Conservation (phyloP, 2,888 invertebrate genomes). For the Yponomeuta cagnagella region DNA sequence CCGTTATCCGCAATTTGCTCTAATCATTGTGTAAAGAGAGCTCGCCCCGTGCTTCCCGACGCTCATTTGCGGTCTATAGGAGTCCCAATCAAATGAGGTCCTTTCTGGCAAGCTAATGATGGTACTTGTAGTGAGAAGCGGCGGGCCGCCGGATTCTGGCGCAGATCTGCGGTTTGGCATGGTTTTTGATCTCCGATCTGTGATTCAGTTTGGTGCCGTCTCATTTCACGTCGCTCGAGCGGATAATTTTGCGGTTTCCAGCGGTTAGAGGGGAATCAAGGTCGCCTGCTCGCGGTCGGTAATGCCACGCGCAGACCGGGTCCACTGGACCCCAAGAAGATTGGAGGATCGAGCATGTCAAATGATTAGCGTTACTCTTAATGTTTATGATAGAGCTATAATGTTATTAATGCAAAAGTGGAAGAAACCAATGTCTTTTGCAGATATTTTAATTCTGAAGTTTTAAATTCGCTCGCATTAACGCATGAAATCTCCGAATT, state of each 20-base stretch:
- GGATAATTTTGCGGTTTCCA: conserved; percentile 66
- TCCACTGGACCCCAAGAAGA: neutral
- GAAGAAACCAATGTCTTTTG: too few relatives aligned
- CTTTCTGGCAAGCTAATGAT: neutral
- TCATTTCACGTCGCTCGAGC: conserved; percentile 63
- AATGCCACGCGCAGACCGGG: conserved; percentile 21
- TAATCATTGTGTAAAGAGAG: conserved; percentile 63
- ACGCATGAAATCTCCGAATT: too few relatives aligned
- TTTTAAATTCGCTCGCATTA: too few relatives aligned
- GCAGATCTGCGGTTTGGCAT: conserved; percentile 57
- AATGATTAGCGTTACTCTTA: neutral
- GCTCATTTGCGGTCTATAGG: conserved; percentile 56
- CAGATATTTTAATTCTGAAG: too few relatives aligned
- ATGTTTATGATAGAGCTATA: too few relatives aligned
- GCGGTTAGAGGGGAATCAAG: conserved; percentile 36
- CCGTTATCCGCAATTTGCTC: conserved; percentile 62
- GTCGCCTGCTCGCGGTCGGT: conserved; percentile 29
- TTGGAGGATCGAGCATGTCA: neutral
- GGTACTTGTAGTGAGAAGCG: conserved; percentile 42
- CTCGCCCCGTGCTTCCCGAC: conserved; percentile 49
- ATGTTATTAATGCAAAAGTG: too few relatives aligned
- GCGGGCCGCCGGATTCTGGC: conserved; percentile 48
- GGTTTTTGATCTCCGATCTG: conserved; percentile 50
- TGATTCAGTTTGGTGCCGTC: conserved; percentile 30
- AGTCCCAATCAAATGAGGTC: neutral